These are phyloP conservation scores for Mercenaria mercenaria DNA, from an alignment of 1,140 invertebrate genomes.

Conservation along the genomic window DNA sequence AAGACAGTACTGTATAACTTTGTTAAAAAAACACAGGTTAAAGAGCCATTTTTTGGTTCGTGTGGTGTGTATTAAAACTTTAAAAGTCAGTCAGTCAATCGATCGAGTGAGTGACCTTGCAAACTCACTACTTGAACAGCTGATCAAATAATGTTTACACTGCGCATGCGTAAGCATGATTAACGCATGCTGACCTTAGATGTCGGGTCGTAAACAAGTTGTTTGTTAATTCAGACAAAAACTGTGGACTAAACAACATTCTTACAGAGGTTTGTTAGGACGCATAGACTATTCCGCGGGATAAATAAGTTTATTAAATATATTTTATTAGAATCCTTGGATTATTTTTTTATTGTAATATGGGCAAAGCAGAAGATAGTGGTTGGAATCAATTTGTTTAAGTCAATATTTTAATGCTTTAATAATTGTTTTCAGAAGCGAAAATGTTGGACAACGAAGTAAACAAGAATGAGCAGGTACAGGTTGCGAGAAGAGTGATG, in stretches of 20 bases:
- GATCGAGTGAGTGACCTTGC: background rate
- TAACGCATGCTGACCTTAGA: background rate
- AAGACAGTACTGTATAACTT: background rate
- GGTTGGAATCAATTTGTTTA: background rate
- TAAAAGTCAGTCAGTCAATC: constrained; percentile 12
- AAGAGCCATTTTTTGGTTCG: too few relatives aligned
- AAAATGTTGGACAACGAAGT: constrained; percentile 66
- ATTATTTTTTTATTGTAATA: background rate
- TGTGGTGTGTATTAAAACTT: background rate
- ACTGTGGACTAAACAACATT: background rate
- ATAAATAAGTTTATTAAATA: background rate
- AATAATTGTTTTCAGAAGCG: background rate
- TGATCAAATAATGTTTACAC: background rate
- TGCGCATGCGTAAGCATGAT: constrained; percentile 10
- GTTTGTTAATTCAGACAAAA: background rate
- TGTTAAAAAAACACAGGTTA: background rate
- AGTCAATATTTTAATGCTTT: too few relatives aligned
- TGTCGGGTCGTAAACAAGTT: background rate
- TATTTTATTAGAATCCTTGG: background rate
- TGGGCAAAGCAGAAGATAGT: background rate
- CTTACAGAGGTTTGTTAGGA: background rate
- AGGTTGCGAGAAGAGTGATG: constrained; percentile 12
- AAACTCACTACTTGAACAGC: background rate
- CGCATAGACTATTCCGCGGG: background rate
- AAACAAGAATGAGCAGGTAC: constrained; percentile 58